Evolutionary conservation across 92 coral and sea anemone species (phyloP).

Genomic region (Porites divaricata): DNA sequence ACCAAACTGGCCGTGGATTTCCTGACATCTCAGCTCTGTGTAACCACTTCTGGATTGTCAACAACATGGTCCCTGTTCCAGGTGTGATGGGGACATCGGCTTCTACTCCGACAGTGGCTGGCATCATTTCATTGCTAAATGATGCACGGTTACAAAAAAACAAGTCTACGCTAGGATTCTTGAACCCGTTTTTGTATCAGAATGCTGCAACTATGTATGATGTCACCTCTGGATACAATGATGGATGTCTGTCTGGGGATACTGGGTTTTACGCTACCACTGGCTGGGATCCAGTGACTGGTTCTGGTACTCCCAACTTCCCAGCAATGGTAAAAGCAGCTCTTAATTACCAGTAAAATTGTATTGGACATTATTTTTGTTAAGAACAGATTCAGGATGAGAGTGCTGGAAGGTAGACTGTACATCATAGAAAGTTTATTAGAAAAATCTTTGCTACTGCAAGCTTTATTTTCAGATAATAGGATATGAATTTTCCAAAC

Average conservation of each 20-base stretch:
- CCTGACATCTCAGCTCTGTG: constrained; percentile 96
- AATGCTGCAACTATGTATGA: constrained; percentile 84
- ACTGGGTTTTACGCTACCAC: constrained; percentile 88
- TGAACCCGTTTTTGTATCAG: constrained; percentile 96
- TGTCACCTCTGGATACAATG: constrained; percentile 88
- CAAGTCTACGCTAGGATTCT: constrained; percentile 90
- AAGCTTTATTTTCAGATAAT: too few relatives aligned
- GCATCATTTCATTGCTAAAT: constrained; percentile 88
- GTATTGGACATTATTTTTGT: not conserved
- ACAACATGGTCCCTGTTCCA: constrained; percentile 91
- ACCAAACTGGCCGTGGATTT: constrained; percentile 87
- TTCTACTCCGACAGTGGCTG: constrained; percentile 98
- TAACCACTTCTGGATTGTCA: constrained; percentile 97
- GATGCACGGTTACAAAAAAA: constrained; percentile 86
- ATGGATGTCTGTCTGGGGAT: constrained; percentile 89
- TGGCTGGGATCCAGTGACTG: constrained; percentile 99
- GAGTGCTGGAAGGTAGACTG: not conserved
- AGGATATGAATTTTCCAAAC: too few relatives aligned
- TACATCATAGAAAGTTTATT: too few relatives aligned
- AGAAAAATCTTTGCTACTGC: too few relatives aligned
- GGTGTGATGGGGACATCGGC: constrained; percentile 98
- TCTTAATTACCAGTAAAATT: constrained; percentile 33
- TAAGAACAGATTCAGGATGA: not conserved
- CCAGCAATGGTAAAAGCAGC: constrained; percentile 90
- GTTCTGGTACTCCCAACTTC: constrained; percentile 95